Evolutionary conservation across 2,113 vertebrate genomes (phyloP).

Genomic region (Pantherophis guttatus): DNA sequence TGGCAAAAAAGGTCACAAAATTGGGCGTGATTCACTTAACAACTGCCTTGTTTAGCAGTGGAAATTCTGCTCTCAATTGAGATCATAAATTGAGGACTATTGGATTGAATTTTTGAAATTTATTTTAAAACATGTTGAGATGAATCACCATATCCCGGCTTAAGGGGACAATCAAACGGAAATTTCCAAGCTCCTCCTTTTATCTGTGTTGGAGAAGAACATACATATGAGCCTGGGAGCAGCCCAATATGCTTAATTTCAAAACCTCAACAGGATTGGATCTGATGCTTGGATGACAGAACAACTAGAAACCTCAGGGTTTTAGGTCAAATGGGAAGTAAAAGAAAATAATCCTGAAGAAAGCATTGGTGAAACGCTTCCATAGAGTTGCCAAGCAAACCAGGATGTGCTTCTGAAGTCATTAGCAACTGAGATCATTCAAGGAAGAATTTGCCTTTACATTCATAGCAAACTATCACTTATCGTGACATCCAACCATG

Average conservation of each 20-base stretch:
- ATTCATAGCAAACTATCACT: neutral
- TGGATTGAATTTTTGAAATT: neutral
- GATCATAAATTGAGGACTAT: neutral
- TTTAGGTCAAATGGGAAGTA: neutral
- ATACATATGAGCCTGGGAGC: neutral
- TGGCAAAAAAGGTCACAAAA: neutral
- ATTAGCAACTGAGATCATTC: neutral
- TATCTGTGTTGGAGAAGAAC: neutral
- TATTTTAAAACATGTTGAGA: neutral
- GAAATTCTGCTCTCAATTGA: neutral
- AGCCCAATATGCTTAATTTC: neutral
- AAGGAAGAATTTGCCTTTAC: neutral
- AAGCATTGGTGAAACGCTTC: neutral
- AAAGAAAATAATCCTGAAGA: neutral
- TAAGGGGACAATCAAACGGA: neutral
- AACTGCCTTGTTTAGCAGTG: neutral
- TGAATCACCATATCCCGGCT: neutral
- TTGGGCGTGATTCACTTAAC: neutral
- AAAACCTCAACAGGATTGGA: neutral
- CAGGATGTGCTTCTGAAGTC: neutral
- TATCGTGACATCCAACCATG: neutral
- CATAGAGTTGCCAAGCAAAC: neutral
- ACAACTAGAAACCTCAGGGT: neutral
- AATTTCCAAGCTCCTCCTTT: neutral
- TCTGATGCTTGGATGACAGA: neutral